A percentile compares a stretch with the other conserved stretches of the same genome.
phyloP scores from a whole-genome alignment of 1,140 invertebrate genomes.

The Apis laboriosa region DNA sequence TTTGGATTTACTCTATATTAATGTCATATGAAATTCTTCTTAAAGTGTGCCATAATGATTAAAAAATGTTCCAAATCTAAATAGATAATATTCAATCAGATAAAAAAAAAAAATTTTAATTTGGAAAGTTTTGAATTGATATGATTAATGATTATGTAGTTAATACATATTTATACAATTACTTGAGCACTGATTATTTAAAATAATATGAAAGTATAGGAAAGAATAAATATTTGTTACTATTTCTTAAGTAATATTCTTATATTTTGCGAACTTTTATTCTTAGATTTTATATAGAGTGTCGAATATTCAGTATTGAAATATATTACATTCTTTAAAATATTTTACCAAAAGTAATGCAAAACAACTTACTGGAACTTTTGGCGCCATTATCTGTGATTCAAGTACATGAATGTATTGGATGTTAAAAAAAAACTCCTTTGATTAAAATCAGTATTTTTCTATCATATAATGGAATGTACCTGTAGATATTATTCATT shows the following conservation, averaged over 20 bases:
- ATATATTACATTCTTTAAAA: conserved; percentile 27
- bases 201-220: not conserved
- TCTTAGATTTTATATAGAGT: conserved; percentile 4
- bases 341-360: conserved; percentile 40
- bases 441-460: conserved; percentile 42
- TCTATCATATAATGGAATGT: conserved; percentile 27
- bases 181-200: conserved; percentile 34
- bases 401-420: conserved; percentile 28
- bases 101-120: not conserved
- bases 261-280: conserved; percentile 28
- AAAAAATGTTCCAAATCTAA: not conserved
- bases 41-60: not conserved
- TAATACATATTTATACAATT: not conserved
- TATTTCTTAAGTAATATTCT: conserved; percentile 3
- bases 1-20: not conserved
- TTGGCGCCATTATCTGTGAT: conserved; percentile 46
- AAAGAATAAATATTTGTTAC: conserved; percentile 5
- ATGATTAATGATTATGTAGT: not conserved
- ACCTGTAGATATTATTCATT: conserved; percentile 42
- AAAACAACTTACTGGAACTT: conserved; percentile 16
- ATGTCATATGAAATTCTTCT: not conserved
- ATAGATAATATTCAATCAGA: not conserved
- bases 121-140: not conserved
- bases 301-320: conserved; percentile 38
- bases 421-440: conserved; percentile 32